A percentile compares a stretch with the other conserved stretches of the same genome.
Evolutionary conservation across 1,140 invertebrate species (phyloP).

Genomic region (Pogonomyrmex barbatus): DNA sequence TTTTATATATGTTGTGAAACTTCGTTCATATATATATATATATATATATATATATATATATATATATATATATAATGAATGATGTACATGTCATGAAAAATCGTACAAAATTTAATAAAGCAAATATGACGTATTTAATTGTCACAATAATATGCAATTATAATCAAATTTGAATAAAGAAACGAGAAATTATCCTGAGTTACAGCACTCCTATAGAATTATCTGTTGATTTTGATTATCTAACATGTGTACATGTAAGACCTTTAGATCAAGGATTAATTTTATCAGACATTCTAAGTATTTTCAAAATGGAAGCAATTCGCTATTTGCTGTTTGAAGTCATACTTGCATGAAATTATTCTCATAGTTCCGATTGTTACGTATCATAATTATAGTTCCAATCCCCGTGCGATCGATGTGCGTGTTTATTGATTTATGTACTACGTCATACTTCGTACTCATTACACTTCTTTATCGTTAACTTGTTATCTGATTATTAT

Average conservation of each 20-base stretch:
- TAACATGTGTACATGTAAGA: background rate
- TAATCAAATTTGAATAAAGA: background rate
- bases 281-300: background rate
- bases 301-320: background rate
- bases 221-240: background rate
- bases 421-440: background rate
- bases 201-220: background rate
- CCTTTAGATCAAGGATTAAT: background rate
- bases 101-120: slow-evolving; percentile 13
- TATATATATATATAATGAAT: background rate
- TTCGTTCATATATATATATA: slow-evolving; percentile 1
- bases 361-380: background rate
- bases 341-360: slow-evolving; percentile 7
- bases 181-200: background rate
- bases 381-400: background rate
- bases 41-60: background rate
- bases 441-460: background rate
- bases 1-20: slow-evolving; percentile 23
- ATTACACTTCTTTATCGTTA: slow-evolving; percentile 30
- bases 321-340: background rate
- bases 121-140: slow-evolving; percentile 11
- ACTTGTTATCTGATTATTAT: slow-evolving; percentile 61
- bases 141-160: background rate
- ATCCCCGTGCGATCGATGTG: background rate
- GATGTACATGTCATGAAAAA: slow-evolving; percentile 22